Conservation (phyloP, 2,888 invertebrate genomes). For the Synanthedon vespiformis region DNA sequence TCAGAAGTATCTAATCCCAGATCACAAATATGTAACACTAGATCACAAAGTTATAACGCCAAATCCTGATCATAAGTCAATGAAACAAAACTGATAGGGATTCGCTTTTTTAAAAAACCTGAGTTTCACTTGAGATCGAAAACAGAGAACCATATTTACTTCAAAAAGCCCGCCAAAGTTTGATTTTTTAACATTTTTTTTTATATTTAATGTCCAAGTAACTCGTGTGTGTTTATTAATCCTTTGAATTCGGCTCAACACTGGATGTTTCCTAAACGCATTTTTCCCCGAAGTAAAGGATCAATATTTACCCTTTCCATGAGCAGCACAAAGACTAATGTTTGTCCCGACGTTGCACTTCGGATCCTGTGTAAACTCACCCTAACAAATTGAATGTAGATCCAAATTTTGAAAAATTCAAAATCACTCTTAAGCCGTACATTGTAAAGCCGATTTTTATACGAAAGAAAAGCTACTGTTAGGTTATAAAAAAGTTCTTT, state of each 20-base stretch:
- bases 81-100: no score
- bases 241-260: not conserved
- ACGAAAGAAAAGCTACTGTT: conserved; percentile 15
- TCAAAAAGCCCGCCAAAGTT: no score
- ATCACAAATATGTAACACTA: no score
- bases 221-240: no score
- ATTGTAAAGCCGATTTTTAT: conserved; percentile 20
- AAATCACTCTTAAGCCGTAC: conserved; percentile 18
- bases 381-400: conserved; percentile 52
- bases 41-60: no score
- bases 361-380: conserved; percentile 62
- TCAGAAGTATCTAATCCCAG: no score
- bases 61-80: no score
- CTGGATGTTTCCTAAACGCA: conserved; percentile 52
- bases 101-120: no score
- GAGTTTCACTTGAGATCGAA: no score
- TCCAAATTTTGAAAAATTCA: conserved; percentile 6
- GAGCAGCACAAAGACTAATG: conserved; percentile 63
- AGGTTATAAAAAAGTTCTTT: conserved; percentile 52
- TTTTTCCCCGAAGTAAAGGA: conserved; percentile 63
- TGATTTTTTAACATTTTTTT: no score
- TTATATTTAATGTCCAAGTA: no score
- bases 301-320: conserved; percentile 62
- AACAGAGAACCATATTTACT: no score
- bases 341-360: conserved; percentile 65